Conservation (phyloP, 2,888 invertebrate species). For the Mamestra brassicae region DNA sequence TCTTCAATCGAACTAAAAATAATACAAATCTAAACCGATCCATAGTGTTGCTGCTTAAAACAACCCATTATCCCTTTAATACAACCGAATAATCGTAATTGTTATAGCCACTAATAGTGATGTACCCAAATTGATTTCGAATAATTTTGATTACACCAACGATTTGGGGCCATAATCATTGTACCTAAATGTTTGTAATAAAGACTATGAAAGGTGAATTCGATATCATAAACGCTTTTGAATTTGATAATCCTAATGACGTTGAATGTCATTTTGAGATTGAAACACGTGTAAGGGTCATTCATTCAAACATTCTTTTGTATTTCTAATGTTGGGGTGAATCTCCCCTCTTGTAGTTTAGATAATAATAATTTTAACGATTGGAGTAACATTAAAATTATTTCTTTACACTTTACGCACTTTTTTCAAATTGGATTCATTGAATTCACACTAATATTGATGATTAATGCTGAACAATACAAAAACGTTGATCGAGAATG, state of each 20-base stretch:
- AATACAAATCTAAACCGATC: background rate
- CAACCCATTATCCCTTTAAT: slow-evolving; percentile 56
- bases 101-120: slow-evolving; percentile 60
- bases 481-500: background rate
- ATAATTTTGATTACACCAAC: slow-evolving; percentile 52
- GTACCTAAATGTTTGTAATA: slow-evolving; percentile 44
- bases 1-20: background rate
- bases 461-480: background rate
- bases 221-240: slow-evolving; percentile 56
- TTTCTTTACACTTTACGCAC: slow-evolving; percentile 1
- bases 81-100: slow-evolving; percentile 57
- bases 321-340: slow-evolving; percentile 43
- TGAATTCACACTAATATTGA: background rate
- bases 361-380: slow-evolving; percentile 35
- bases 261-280: slow-evolving; percentile 41
- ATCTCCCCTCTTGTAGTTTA: slow-evolving; percentile 33
- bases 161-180: slow-evolving; percentile 44
- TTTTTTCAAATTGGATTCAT: background rate
- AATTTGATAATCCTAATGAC: slow-evolving; percentile 53
- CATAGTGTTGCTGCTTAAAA: slow-evolving; percentile 3
- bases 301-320: slow-evolving; percentile 47
- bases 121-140: slow-evolving; percentile 59
- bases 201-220: slow-evolving; percentile 42
- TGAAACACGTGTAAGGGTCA: slow-evolving; percentile 58
- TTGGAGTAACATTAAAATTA: slow-evolving; percentile 19